Conservation (phyloP, 2,797 vertebrate genomes). For the Pangasius krempfi region DNA sequence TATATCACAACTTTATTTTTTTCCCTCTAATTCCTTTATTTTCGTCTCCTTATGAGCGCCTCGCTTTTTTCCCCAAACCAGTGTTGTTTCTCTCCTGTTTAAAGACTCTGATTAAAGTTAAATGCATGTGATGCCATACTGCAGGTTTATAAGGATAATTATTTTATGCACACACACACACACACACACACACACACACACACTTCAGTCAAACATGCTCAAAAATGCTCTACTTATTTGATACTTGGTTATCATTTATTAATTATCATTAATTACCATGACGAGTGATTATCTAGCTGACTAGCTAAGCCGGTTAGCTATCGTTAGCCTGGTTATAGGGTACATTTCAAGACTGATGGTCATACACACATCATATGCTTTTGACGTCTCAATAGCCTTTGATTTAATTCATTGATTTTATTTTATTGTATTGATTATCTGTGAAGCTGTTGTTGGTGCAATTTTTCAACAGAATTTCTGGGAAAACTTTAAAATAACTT, state of each 20-base stretch:
- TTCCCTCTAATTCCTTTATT: not conserved
- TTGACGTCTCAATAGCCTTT: not conserved
- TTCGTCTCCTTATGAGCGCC: not conserved
- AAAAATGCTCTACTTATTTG: not conserved
- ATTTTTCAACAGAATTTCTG: not conserved
- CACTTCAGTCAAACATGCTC: not conserved
- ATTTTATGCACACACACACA: constrained; percentile 4
- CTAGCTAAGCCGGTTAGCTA: not conserved
- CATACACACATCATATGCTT: too few relatives aligned
- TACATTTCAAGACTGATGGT: not conserved
- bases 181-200: not conserved
- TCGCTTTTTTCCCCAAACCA: not conserved
- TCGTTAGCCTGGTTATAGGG: not conserved
- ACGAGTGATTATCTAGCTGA: too few relatives aligned
- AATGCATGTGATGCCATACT: not conserved
- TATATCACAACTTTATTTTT: not conserved
- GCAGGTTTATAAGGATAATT: not conserved
- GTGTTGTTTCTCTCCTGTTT: not conserved
- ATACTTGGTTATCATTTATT: not conserved
- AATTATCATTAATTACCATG: not conserved
- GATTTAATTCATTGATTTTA: not conserved
- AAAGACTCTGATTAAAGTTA: not conserved
- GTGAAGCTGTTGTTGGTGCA: not conserved
- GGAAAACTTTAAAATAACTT: too few relatives aligned
- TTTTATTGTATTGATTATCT: not conserved